Evolutionary conservation across 2,113 vertebrate species (phyloP), one percentile per base, ranked within the genome.

Genomic region (Gnathonemus longibarbis): DNA sequence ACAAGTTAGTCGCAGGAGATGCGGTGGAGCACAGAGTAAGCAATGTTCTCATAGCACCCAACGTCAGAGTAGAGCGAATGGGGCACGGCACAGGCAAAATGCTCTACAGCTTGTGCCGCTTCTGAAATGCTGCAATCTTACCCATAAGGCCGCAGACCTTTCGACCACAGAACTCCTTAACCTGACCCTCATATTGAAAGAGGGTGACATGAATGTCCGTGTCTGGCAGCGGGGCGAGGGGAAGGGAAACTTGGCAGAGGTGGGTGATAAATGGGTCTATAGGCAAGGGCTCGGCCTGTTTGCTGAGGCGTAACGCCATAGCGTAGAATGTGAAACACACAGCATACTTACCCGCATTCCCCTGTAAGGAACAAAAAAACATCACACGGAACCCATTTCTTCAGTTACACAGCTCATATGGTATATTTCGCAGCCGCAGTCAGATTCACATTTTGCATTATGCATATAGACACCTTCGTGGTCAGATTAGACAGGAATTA

Each of bases 311-410:
- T 42, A 42, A 42, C 15, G 2, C 35, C 21, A 42, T 31, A 21
- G 45, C 11, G 48, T 15, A 56, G 27, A 53, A 19, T 39, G 31
- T 31, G 48, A 53, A 87, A 42, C 17, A 27, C 50, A 39, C 27
- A 53, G 50, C 48, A 21, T 87, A 56, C 85, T 87, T 87, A 87
- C 85, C 50, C 15, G 9, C 45, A n/a, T 53, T 87, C 5, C 5
- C 50, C 85, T 87, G 85, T 87, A 87, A 53, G 50, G 84, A 48
- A 21, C 39, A 83, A 84, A 87, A 85, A 86, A 87, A 56, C 85
- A 87, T 21, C 31, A 39, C 50, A 35, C n/a, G 17, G 49, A 31
- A 49, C 70, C 70, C 31, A 31, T 39, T 15, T 52, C 3, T 53
- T 87, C 27, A 48, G 10, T 87, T 53, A n/a, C 49, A 27, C 27